Percentiles rank a stretch among this genome's conserved stretches.
Evolutionary conservation across 2,113 vertebrate genomes (phyloP).

Genomic region (Pteropus alecto): DNA sequence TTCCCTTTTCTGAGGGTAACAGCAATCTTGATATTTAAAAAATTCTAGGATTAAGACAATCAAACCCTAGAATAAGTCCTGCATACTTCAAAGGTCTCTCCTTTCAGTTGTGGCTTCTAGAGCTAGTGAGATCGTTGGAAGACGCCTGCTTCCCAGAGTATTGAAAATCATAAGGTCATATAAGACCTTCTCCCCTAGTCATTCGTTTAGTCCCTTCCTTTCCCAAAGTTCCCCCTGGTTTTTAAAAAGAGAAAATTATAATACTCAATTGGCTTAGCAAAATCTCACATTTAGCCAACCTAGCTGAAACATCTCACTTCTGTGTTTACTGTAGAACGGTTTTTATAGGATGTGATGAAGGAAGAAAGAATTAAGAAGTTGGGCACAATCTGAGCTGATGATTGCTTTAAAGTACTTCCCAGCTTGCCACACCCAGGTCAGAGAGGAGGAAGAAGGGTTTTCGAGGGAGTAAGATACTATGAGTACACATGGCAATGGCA

Average conservation of each 20-base stretch:
- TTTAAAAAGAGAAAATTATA: constrained; percentile 32
- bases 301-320: neutral
- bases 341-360: neutral
- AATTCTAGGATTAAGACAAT: neutral
- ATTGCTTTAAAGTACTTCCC: neutral
- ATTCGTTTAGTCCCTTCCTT: neutral
- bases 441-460: neutral
- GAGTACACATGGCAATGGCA: neutral
- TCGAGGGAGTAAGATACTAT: neutral
- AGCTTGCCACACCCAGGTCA: neutral
- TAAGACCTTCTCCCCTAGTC: neutral
- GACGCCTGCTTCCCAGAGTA: neutral
- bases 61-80: neutral
- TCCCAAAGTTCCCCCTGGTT: neutral
- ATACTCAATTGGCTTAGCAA: constrained; percentile 25
- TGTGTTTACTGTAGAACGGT: neutral
- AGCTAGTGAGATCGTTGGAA: neutral
- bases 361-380: neutral
- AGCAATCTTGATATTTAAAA: neutral
- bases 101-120: neutral
- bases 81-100: neutral
- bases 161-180: neutral
- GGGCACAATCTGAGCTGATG: neutral
- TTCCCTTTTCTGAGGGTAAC: neutral
- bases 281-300: constrained; percentile 1